Conservation (phyloP, 1,140 invertebrate genomes). For the Ceratina japonica region DNA sequence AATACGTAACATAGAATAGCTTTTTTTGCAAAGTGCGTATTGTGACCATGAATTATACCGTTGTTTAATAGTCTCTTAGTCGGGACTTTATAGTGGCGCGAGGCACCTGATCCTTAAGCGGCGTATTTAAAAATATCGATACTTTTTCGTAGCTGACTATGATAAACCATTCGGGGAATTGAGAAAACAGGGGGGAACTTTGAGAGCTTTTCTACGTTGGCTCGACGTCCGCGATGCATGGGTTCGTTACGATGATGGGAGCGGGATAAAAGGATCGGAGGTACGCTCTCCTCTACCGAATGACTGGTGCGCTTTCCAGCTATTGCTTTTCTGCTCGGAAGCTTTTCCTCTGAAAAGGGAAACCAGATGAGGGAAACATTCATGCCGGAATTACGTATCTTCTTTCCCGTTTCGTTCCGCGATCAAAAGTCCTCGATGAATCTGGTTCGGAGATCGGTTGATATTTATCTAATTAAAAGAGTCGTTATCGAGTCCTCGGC, state of each 20-base stretch:
- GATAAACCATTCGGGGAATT: too few relatives aligned
- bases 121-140: too few relatives aligned
- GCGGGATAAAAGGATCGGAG: conserved; percentile 29
- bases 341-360: neutral
- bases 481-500: conserved; percentile 1
- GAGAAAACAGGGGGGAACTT: too few relatives aligned
- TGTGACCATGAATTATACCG: too few relatives aligned
- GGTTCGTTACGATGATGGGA: conserved; percentile 20
- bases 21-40: too few relatives aligned
- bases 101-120: too few relatives aligned
- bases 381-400: conserved; percentile 10
- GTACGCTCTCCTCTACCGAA: conserved; percentile 24
- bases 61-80: too few relatives aligned
- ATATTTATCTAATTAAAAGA: conserved; percentile 43
- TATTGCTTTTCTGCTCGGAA: conserved; percentile 25
- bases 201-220: too few relatives aligned
- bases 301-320: conserved; percentile 1
- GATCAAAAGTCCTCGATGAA: neutral
- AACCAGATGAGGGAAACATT: neutral
- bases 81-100: too few relatives aligned
- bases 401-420: neutral
- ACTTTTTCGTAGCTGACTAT: too few relatives aligned
- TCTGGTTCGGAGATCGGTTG: conserved; percentile 32
- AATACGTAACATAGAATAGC: too few relatives aligned
- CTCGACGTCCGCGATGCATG: neutral